Evolutionary conservation across 2,113 vertebrate species (phyloP).

Genomic region (Oceanites oceanicus): DNA sequence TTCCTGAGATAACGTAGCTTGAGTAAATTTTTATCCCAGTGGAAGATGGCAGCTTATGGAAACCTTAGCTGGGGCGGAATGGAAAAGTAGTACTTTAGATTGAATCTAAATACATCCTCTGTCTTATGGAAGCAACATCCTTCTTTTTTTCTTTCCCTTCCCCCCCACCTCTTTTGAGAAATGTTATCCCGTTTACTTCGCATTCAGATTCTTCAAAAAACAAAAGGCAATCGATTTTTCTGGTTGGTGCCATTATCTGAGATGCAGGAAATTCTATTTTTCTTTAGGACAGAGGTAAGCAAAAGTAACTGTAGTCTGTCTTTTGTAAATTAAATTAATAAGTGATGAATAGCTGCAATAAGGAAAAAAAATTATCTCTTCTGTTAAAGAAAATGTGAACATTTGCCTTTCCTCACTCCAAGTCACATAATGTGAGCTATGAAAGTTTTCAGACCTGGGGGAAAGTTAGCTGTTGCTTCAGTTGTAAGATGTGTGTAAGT

Average conservation of each 20-base stretch:
- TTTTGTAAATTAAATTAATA: conserved; percentile 22
- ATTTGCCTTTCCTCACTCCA: neutral
- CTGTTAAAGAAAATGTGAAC: neutral
- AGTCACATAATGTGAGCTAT: neutral
- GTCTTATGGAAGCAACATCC: neutral
- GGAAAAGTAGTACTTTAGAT: neutral
- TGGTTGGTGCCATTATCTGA: neutral
- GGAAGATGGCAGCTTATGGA: neutral
- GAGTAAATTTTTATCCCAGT: neutral
- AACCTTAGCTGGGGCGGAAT: neutral
- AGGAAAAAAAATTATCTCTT: neutral
- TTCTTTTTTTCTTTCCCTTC: neutral
- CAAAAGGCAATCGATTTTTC: neutral
- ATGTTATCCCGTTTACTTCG: neutral
- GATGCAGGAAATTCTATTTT: neutral
- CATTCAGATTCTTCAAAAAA: neutral
- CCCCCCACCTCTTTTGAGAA: neutral
- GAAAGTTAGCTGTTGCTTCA: neutral
- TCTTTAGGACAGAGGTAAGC: neutral
- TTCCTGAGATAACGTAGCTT: neutral
- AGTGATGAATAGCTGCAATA: neutral
- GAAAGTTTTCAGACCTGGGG: neutral
- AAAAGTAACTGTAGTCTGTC: neutral
- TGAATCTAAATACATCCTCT: neutral
- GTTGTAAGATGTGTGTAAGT: neutral